Evolutionary conservation across 2,113 vertebrate species (phyloP), one percentile per base, ranked within the genome.

Genomic region (Neolamprologus ventralis): DNA sequence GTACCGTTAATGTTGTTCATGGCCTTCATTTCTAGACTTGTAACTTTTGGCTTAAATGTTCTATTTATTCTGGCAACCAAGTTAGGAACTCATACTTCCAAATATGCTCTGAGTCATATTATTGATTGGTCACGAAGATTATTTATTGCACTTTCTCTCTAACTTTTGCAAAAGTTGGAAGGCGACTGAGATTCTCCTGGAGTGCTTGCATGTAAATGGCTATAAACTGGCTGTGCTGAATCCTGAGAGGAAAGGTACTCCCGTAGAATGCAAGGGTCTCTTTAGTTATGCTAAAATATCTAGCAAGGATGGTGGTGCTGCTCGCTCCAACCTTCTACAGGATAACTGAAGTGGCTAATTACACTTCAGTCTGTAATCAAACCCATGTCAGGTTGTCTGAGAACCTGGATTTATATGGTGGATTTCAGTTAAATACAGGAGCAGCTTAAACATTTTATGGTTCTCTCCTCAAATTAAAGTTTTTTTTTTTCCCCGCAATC

Each of bases 401-500:
- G 91, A 94, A 93, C 82, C 91, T 81, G 94, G 93, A 93, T 95
- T 96, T 95, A 90, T 93, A 92, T 68, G 87, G 85, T 92, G 95
- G 92, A 95, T 96, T 95, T 92, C 71, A 75, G 90, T 92, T 94
- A 93, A 96, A 95, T 93, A 94, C 92, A 90, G 89, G 87, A 88
- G 90, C 88, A 86, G 92, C 95, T 96, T 96, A 93, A 94, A 93
- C 92, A 94, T 95, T 96, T 95, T 95, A 96, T 93, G 96, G 90
- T 96, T 95, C 94, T 96, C 96, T 92, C 80, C 85, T 96, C 88
- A 93, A 93, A 96, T 96, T 96, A 96, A 94, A 96, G 90, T 91
- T 93, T 90, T 84, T 85, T 87, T 87, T 81, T 87, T 80, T 28
- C 19, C 54, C 90, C 19, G 16, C 86, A 93, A 95, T 91, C 94